phyloP scores from a whole-genome alignment of 2,888 invertebrate species.

The Hirtodrosophila cameraria region DNA sequence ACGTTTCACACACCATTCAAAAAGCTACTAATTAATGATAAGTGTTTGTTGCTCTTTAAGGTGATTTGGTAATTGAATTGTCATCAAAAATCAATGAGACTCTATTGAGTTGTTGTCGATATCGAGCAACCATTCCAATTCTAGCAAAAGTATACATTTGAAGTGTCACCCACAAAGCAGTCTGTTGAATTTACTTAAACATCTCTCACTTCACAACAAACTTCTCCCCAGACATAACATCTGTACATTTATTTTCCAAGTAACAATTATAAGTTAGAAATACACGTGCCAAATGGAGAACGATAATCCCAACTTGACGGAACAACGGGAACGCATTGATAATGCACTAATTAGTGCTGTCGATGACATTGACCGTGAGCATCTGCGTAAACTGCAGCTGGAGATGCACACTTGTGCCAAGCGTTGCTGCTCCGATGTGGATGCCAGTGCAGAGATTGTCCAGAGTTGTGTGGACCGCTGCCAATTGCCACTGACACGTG shows the following conservation, averaged over 20 bases:
- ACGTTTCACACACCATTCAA: neutral
- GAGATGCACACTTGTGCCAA: conserved; percentile 95
- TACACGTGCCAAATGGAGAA: conserved; percentile 2
- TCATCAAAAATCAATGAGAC: no score
- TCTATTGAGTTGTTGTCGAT: no score
- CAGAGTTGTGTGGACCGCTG: conserved; percentile 93
- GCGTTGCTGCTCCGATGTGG: conserved; percentile 90
- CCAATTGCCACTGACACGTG: conserved; percentile 88
- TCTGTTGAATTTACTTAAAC: neutral
- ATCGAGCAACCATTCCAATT: no score
- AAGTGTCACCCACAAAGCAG: conserved; percentile 1
- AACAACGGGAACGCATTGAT: conserved; percentile 90
- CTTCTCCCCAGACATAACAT: no score
- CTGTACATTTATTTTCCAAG: no score
- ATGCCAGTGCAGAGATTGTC: conserved; percentile 88
- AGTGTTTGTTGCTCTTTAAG: conserved; percentile 1
- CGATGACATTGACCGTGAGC: conserved; percentile 90
- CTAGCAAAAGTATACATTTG: no score
- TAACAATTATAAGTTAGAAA: no score
- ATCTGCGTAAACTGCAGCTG: conserved; percentile 93
- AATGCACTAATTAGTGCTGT: conserved; percentile 91
- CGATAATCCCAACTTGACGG: conserved; percentile 85
- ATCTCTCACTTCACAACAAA: no score
- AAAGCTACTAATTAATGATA: conserved; percentile 11
- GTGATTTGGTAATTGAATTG: no score